These are phyloP conservation scores for Slavum lentiscoides DNA, from an alignment of 2,888 invertebrate species.

Conservation along the genomic window DNA sequence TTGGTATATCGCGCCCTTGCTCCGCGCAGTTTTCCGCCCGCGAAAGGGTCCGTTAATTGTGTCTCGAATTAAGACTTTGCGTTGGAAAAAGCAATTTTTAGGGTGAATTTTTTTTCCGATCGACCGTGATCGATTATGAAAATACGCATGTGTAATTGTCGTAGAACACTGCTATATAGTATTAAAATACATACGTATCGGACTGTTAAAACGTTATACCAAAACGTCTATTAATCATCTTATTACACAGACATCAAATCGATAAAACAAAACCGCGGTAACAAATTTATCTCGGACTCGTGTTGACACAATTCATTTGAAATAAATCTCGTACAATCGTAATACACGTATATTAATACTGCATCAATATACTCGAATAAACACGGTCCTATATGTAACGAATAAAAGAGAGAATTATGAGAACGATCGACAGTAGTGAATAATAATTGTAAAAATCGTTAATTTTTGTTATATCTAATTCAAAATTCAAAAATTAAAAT, in stretches of 20 bases:
- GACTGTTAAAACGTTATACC: background rate
- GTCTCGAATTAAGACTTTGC: constrained; percentile 18
- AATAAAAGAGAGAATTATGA: too few species aligned
- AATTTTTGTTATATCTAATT: too few species aligned
- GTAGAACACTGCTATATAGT: background rate
- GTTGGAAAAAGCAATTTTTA: background rate
- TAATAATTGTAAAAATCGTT: too few species aligned
- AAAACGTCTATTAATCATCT: constrained; percentile 28
- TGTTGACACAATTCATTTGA: background rate
- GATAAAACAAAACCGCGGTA: background rate
- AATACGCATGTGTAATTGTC: background rate
- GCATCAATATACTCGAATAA: too few species aligned
- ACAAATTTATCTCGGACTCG: too few species aligned
- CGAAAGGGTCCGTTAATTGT: constrained; percentile 12
- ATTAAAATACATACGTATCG: background rate
- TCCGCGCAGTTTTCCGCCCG: background rate
- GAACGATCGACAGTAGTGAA: too few species aligned
- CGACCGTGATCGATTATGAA: background rate
- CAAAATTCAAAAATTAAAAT: too few species aligned
- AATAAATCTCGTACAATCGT: background rate
- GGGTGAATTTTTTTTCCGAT: background rate
- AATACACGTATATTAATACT: too few species aligned
- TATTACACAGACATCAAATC: background rate
- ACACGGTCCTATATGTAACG: too few species aligned
- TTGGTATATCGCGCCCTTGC: background rate